A percentile compares a stretch with the other conserved stretches of the same genome.
Conservation (phyloP, 2,113 vertebrate species). For the Rhipidura dahli region DNA sequence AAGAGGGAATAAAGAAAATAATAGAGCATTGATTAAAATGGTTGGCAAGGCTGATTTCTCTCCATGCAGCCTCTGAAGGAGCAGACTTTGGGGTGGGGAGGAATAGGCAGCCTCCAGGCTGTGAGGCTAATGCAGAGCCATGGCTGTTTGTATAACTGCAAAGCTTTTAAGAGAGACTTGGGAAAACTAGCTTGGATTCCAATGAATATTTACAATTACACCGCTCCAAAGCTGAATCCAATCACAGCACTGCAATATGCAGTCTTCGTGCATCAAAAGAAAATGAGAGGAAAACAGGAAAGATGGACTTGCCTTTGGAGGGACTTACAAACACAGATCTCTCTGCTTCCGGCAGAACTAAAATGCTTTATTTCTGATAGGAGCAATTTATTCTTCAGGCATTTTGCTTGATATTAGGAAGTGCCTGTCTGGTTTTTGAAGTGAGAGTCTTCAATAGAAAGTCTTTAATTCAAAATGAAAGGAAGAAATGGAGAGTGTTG, state of each 20-base stretch:
- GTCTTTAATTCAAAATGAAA: slow-evolving; percentile 65
- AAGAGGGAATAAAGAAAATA: slow-evolving; percentile 53
- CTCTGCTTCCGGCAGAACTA: slow-evolving; percentile 71
- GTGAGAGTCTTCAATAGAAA: slow-evolving; percentile 50
- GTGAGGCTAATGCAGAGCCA: slow-evolving; percentile 36
- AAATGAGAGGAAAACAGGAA: slow-evolving; percentile 70
- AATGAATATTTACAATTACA: slow-evolving; percentile 78
- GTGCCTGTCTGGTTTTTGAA: slow-evolving; percentile 66
- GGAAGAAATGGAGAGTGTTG: slow-evolving; percentile 23
- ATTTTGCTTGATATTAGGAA: slow-evolving; percentile 68
- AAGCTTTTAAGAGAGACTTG: slow-evolving; percentile 64
- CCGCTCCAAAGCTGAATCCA: slow-evolving; percentile 68
- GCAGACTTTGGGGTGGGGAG: slow-evolving; percentile 43
- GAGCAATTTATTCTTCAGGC: slow-evolving; percentile 72
- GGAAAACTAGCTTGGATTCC: slow-evolving; percentile 71
- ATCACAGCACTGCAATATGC: slow-evolving; percentile 67
- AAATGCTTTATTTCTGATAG: slow-evolving; percentile 76
- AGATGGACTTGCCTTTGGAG: slow-evolving; percentile 76
- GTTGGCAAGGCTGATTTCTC: slow-evolving; percentile 36
- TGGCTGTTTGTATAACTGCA: slow-evolving; percentile 73
- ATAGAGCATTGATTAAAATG: slow-evolving; percentile 27
- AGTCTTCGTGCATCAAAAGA: slow-evolving; percentile 74
- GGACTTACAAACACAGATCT: slow-evolving; percentile 70
- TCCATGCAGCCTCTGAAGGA: slow-evolving; percentile 30
- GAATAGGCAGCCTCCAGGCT: slow-evolving; percentile 58